phyloP scores from a whole-genome alignment of 2,797 vertebrate genomes.

The Lepilemur ruficaudatus region DNA sequence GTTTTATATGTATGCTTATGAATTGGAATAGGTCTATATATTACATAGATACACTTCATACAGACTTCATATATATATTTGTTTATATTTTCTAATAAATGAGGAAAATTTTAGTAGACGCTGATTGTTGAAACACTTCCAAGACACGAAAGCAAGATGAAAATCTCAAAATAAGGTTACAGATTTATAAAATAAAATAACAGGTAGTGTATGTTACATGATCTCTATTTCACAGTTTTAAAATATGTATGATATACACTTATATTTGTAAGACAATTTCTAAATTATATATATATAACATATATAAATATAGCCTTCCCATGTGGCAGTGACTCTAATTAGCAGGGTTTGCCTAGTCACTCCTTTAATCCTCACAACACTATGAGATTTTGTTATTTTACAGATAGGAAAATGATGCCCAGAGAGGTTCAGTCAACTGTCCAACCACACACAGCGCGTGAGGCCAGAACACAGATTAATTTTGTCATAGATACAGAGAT shows the following conservation, averaged over 20 bases:
- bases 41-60: not conserved
- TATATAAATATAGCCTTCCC: not conserved
- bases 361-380: not conserved
- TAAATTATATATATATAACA: not conserved
- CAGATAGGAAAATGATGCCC: not conserved
- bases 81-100: not conserved
- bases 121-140: not conserved
- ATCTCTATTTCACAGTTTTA: not conserved
- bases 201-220: too few species aligned
- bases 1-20: not conserved
- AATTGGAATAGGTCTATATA: too few species aligned
- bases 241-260: not conserved
- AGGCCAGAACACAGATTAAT: fast-evolving
- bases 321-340: fast-evolving
- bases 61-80: not conserved
- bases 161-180: not conserved
- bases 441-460: not conserved
- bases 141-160: not conserved
- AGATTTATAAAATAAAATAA: not conserved
- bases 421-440: not conserved
- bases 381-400: not conserved
- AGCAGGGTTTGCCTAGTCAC: not conserved
- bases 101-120: not conserved
- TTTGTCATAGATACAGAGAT: not conserved
- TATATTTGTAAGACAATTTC: not conserved